phyloP scores from a whole-genome alignment of 2,113 vertebrate species.

The Nestor notabilis region DNA sequence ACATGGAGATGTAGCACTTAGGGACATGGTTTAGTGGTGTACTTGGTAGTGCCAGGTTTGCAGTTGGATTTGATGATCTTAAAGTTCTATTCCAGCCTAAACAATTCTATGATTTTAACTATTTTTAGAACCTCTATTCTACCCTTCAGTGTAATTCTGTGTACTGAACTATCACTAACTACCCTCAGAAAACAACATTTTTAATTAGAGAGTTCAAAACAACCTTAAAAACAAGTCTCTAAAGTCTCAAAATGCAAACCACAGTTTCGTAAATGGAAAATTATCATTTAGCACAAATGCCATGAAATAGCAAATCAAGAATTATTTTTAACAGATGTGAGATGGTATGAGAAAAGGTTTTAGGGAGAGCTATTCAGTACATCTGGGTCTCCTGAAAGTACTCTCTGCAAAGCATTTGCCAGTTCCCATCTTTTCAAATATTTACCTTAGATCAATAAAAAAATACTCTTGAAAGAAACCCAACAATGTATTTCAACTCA shows the following conservation, averaged over 20 bases:
- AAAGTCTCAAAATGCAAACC: background rate
- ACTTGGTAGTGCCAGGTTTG: background rate
- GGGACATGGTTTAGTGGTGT: background rate
- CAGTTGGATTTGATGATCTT: background rate
- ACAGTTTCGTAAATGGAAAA: background rate
- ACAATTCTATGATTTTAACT: background rate
- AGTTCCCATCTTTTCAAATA: background rate
- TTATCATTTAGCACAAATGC: background rate
- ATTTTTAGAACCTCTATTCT: background rate
- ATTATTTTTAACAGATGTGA: background rate
- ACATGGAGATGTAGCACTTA: background rate
- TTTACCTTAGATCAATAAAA: background rate
- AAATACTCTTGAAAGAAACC: background rate
- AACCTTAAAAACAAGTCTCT: background rate
- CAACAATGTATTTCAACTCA: background rate
- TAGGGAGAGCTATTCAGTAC: background rate
- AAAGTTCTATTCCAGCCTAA: background rate
- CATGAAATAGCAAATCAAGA: background rate
- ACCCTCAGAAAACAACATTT: background rate
- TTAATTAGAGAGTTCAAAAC: background rate
- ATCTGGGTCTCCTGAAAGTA: background rate
- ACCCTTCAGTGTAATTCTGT: background rate
- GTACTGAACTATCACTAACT: background rate
- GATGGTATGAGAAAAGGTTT: background rate
- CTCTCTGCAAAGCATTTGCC: background rate